phyloP scores from a whole-genome alignment of 2,113 vertebrate species.

The Poecile atricapillus region DNA sequence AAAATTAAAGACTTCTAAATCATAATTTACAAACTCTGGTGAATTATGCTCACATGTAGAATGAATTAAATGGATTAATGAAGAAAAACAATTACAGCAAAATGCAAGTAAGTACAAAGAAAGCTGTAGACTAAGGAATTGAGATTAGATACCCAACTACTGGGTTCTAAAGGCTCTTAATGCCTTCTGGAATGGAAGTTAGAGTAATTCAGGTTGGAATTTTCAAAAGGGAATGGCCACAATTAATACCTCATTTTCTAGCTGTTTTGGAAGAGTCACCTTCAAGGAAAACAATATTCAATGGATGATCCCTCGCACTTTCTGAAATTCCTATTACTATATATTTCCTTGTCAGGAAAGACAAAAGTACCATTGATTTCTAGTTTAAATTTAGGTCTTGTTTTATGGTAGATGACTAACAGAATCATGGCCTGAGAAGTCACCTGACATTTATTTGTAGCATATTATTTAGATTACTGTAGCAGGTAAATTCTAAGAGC shows the following conservation, averaged over 20 bases:
- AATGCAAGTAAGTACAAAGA: background rate
- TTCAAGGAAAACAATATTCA: background rate
- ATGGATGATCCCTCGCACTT: background rate
- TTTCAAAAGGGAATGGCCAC: background rate
- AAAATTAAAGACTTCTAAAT: constrained; percentile 15
- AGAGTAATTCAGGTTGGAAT: background rate
- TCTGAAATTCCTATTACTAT: background rate
- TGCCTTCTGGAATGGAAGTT: background rate
- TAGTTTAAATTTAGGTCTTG: background rate
- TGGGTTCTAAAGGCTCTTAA: background rate
- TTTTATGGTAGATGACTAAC: background rate
- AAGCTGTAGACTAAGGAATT: background rate
- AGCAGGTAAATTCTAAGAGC: background rate
- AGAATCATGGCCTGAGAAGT: background rate
- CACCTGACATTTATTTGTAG: background rate
- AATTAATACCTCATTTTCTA: background rate
- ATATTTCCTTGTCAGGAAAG: background rate
- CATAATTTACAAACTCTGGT: background rate
- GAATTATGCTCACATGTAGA: background rate
- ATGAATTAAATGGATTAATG: background rate
- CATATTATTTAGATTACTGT: background rate
- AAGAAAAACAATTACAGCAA: background rate
- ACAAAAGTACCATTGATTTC: background rate
- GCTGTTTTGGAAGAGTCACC: background rate
- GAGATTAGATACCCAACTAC: background rate